Conservation (phyloP, 2,797 vertebrate species). For the Synaphobranchus kaupii region DNA sequence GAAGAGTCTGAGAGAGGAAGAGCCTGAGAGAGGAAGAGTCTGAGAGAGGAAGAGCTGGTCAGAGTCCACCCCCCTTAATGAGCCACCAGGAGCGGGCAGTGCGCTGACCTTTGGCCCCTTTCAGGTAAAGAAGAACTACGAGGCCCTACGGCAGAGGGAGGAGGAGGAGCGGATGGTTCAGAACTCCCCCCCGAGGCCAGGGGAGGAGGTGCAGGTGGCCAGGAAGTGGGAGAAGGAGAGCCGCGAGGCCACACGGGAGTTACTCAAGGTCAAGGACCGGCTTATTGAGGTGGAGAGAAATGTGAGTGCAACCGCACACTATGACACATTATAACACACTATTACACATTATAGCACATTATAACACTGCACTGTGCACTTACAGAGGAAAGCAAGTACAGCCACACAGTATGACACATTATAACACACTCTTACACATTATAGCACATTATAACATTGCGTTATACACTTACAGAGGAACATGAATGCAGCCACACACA, state of each 20-base stretch:
- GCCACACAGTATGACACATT: neutral
- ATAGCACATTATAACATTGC: neutral
- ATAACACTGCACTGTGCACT: too few relatives aligned
- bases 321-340: neutral
- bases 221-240: constrained; percentile 95
- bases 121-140: constrained; percentile 98
- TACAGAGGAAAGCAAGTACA: neutral
- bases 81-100: neutral
- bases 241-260: constrained; percentile 92
- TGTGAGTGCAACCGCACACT: constrained; percentile 70
- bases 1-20: constrained; percentile 40
- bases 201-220: constrained; percentile 74
- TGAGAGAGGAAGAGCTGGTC: constrained; percentile 13
- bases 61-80: too few relatives aligned
- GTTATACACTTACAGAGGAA: neutral
- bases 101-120: constrained; percentile 28
- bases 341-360: neutral
- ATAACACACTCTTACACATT: neutral
- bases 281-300: constrained; percentile 98
- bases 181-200: constrained; percentile 81
- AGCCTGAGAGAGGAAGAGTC: constrained; percentile 44
- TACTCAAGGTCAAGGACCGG: constrained; percentile 94
- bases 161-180: constrained; percentile 94
- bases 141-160: constrained; percentile 94
- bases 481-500: too few relatives aligned